These are phyloP conservation scores for Thysanoteuthis rhombus DNA, from an alignment of 2,888 invertebrate genomes.

Conservation along the genomic window DNA sequence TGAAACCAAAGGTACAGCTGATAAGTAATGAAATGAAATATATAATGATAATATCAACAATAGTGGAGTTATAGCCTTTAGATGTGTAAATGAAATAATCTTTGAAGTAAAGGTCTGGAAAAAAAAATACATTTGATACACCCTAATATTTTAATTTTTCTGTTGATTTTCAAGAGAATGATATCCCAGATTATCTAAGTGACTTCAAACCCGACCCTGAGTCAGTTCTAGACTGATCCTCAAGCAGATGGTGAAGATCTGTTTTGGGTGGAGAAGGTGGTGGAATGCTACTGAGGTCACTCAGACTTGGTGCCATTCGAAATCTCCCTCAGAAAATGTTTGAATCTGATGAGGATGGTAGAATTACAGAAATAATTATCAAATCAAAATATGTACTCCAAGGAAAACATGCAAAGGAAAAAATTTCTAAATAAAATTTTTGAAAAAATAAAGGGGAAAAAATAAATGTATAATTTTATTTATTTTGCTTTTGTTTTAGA, in stretches of 20 bases:
- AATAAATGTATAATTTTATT: not conserved
- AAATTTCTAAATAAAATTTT: not conserved
- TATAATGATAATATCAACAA: no score
- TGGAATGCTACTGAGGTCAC: not conserved
- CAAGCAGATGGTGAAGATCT: not conserved
- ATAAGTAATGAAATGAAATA: no score
- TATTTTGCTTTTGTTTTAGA: not conserved
- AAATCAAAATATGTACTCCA: not conserved
- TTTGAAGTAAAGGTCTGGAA: no score
- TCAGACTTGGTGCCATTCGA: not conserved
- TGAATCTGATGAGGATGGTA: not conserved
- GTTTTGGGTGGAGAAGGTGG: not conserved
- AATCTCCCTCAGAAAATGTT: not conserved
- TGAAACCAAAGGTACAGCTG: no score
- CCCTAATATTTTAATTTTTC: not conserved
- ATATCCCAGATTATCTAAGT: not conserved
- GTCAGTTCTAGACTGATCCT: not conserved
- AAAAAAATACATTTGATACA: no score
- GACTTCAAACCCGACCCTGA: not conserved
- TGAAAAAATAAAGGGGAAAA: not conserved
- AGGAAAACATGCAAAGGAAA: not conserved
- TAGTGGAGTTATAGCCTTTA: no score
- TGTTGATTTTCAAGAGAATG: not conserved
- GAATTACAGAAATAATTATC: not conserved
- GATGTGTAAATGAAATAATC: no score